Percentiles rank a stretch among this genome's conserved stretches.
phyloP scores from a whole-genome alignment of 2,888 invertebrate genomes.

The Temnothorax rugatulus region DNA sequence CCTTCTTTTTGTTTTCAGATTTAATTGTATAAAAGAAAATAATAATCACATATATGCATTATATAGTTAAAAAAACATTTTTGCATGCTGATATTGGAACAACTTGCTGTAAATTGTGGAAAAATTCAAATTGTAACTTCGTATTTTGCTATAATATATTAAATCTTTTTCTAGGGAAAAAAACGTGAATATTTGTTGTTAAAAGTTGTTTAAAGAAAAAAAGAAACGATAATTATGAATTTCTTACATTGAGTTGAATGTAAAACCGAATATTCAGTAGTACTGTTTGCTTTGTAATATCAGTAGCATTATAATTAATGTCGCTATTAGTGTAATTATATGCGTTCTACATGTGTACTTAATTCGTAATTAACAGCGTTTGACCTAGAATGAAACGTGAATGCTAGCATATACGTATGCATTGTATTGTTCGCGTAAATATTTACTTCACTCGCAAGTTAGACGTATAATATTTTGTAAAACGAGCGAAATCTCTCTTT shows the following conservation, averaged over 20 bases:
- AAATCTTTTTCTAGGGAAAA: not conserved
- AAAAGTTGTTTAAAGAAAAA: not conserved
- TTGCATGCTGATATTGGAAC: not conserved
- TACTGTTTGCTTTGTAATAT: conserved; percentile 41
- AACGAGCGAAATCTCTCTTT: conserved; percentile 37
- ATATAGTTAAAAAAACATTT: conserved; percentile 6
- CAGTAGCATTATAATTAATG: conserved; percentile 53
- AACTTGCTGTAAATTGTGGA: conserved; percentile 3
- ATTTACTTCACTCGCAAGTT: conserved; percentile 49
- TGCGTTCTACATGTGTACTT: conserved; percentile 45
- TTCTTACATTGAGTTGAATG: conserved; percentile 15
- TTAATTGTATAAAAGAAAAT: conserved; percentile 10
- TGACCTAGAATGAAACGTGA: conserved; percentile 56
- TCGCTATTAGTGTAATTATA: conserved; percentile 57
- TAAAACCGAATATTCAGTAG: conserved; percentile 34
- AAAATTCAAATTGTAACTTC: not conserved
- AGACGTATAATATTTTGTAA: conserved; percentile 51
- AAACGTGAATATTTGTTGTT: not conserved
- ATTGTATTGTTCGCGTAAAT: conserved; percentile 49
- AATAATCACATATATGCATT: not conserved
- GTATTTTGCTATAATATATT: not conserved
- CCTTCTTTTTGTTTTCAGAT: not conserved
- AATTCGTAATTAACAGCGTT: conserved; percentile 55
- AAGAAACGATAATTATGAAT: not conserved
- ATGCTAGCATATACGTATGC: conserved; percentile 21